Evolutionary conservation across 2,797 vertebrate genomes (phyloP), one percentile per base, ranked within the genome.

Genomic region (Distichodus sexfasciatus): DNA sequence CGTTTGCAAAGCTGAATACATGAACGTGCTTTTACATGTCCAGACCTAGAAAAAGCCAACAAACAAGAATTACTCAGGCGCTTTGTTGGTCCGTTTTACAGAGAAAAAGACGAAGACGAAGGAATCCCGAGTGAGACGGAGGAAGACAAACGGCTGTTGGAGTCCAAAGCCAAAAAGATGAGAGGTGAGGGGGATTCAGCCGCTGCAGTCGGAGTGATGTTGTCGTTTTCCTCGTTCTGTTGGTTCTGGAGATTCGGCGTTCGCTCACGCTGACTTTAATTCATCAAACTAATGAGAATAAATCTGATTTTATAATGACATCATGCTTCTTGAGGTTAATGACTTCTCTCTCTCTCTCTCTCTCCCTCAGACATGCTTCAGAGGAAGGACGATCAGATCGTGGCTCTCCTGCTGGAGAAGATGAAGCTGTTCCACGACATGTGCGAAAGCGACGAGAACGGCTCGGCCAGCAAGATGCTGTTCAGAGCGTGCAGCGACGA

Each of bases 21-120:
- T n/a, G n/a, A n/a, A n/a, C n/a, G n/a, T n/a, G n/a, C n/a, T n/a
- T n/a, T n/a, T n/a, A n/a, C n/a, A n/a, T n/a, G n/a, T 6, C 36
- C 17, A 29, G 12, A 28, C 48, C 3, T 14, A 6, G 7, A 41
- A 11, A 14, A 35, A 21, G 26, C 40, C 23, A 19, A 3, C n/a
- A 29, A 36, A 29, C 2, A 15, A 46, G 43, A 6, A 9, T 12
- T 4, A 1, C 6, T 29, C 23, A 28, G 29, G 7, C 1, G 3
- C 11, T 35, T 31, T 24, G 15, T n/a, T n/a, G 26, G 0, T 11
- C 47, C 44, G 8, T 51, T 40, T 68, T 4, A 58, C 84, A 99
- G 97, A 90, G 94, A 95, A 69, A 95, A 94, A 77, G 95, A 99
- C 62, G 96, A 98, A 71, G 97, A 99, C 14, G 97, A 99, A 89